These are phyloP conservation scores for Paguma larvata DNA, from an alignment of 2,797 vertebrate species.

Conservation along the genomic window DNA sequence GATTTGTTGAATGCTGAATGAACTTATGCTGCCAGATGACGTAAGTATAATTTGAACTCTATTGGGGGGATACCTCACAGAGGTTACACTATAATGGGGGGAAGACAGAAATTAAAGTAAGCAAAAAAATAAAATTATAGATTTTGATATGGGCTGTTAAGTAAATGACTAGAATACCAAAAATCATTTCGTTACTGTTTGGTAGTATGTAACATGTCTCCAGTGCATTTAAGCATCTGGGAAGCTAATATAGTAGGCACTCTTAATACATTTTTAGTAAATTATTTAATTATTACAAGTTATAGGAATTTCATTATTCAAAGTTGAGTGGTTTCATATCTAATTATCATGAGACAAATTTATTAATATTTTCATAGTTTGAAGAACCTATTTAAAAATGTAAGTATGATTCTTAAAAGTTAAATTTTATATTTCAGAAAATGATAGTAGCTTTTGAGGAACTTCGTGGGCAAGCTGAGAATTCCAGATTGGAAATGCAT, in stretches of 20 bases:
- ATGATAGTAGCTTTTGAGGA: constrained; percentile 93
- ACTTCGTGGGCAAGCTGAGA: constrained; percentile 92
- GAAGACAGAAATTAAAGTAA: constrained; percentile 54
- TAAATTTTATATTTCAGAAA: constrained; percentile 89
- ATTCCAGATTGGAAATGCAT: constrained; percentile 91
- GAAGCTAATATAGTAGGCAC: neutral
- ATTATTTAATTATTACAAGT: constrained; percentile 45
- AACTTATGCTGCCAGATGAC: constrained; percentile 25
- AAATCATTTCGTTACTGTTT: constrained; percentile 34
- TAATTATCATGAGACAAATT: constrained; percentile 48
- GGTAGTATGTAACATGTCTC: neutral
- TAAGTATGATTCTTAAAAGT: constrained; percentile 70
- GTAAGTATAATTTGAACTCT: constrained; percentile 3
- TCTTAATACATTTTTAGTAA: constrained; percentile 43
- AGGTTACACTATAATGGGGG: neutral
- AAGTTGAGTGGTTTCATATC: constrained; percentile 37
- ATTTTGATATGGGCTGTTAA: constrained; percentile 40
- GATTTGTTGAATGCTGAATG: constrained; percentile 63
- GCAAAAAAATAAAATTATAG: constrained; percentile 35
- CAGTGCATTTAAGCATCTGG: neutral
- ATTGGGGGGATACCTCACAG: neutral
- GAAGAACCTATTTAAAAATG: constrained; percentile 40
- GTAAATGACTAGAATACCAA: constrained; percentile 1
- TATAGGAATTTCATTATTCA: constrained; percentile 48
- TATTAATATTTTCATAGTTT: constrained; percentile 64